phyloP scores from a whole-genome alignment of 1,140 invertebrate species.

The Drosophila bipectinata region DNA sequence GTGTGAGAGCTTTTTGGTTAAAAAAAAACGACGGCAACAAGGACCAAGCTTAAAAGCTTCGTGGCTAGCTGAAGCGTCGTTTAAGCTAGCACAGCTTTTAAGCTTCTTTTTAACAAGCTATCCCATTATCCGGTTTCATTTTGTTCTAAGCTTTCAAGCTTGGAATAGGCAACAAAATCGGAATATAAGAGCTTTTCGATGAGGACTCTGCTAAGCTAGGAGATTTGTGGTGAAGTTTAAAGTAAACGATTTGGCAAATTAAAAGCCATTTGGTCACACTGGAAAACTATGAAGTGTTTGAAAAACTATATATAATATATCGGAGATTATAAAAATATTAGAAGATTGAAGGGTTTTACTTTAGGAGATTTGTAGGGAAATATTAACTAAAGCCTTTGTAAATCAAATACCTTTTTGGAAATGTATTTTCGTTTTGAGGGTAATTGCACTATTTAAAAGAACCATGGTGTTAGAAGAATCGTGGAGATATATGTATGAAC shows the following conservation, averaged over 20 bases:
- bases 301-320: neutral
- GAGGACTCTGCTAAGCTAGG: neutral
- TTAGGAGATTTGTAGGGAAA: no score
- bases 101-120: neutral
- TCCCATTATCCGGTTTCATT: neutral
- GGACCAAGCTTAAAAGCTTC: neutral
- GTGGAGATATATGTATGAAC: no score
- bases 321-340: no score
- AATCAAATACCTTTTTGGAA: no score
- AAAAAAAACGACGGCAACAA: neutral
- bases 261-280: neutral
- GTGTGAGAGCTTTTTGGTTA: slow-evolving; percentile 10
- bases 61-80: neutral
- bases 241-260: no score
- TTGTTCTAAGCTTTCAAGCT: neutral
- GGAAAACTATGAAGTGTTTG: neutral
- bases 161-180: neutral
- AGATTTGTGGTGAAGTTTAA: neutral
- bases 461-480: no score
- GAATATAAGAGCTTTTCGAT: neutral
- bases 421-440: no score
- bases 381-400: no score
- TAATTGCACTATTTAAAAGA: no score
- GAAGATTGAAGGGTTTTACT: no score
- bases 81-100: neutral